Conservation (phyloP, 2,113 vertebrate genomes). For the Struthidea cinerea region DNA sequence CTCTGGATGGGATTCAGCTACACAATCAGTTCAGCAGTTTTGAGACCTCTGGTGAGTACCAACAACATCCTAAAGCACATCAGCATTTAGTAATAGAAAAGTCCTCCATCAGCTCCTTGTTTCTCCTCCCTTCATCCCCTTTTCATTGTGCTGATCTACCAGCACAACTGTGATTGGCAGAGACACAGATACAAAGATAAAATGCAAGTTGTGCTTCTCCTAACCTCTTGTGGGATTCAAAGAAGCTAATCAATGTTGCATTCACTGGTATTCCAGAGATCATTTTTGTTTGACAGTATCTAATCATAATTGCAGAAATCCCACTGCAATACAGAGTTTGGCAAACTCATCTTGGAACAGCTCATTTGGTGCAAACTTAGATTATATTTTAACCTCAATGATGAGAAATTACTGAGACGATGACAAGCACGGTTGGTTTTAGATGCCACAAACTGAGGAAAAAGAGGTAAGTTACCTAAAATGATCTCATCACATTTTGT, state of each 20-base stretch:
- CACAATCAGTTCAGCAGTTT: not conserved
- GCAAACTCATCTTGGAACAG: slow-evolving; percentile 1
- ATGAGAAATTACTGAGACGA: not conserved
- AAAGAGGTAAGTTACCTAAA: slow-evolving; percentile 28
- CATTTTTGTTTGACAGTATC: not conserved
- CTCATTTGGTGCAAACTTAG: slow-evolving; percentile 11
- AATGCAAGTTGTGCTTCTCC: not conserved
- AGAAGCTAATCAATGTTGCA: not conserved
- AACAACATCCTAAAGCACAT: not conserved
- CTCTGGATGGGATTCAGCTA: not conserved
- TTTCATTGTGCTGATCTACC: not conserved
- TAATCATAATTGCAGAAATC: not conserved
- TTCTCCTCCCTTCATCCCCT: not conserved
- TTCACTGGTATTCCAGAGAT: not conserved
- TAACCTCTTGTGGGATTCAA: not conserved
- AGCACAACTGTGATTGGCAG: not conserved
- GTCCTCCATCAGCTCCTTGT: not conserved
- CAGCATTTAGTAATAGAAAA: not conserved
- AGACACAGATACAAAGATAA: not conserved
- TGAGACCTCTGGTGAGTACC: not conserved
- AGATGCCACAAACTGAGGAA: not conserved
- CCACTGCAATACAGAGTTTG: not conserved
- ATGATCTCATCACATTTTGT: not conserved
- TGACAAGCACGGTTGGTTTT: not conserved
- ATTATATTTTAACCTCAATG: slow-evolving; percentile 19